Conservation (phyloP, 1,140 invertebrate species). For the Thereuonema tuberculata region DNA sequence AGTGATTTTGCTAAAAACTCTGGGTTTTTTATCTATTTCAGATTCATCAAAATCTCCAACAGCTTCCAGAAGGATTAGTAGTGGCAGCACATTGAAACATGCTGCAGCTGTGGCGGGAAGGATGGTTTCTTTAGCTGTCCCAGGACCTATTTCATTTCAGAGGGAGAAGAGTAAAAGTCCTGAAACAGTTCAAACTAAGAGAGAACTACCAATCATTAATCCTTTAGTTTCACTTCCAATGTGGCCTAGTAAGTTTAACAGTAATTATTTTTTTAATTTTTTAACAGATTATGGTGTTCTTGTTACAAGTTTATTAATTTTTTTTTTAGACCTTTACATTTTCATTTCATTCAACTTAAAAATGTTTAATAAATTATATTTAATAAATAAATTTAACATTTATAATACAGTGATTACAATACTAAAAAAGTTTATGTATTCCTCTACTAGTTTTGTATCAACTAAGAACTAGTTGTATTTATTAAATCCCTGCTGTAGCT, state of each 20-base stretch:
- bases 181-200: constrained; percentile 36
- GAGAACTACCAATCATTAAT: constrained; percentile 77
- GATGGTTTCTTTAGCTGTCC: constrained; percentile 8
- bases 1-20: too few relatives aligned
- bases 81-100: constrained; percentile 23
- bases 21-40: too few relatives aligned
- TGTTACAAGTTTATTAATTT: not conserved
- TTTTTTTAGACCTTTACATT: too few relatives aligned
- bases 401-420: too few relatives aligned
- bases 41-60: constrained; percentile 18
- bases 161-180: constrained; percentile 13
- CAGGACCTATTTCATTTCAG: not conserved
- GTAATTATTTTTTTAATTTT: not conserved
- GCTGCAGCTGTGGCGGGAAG: constrained; percentile 4
- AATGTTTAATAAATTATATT: too few relatives aligned
- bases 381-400: too few relatives aligned
- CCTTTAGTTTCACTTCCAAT: constrained; percentile 66
- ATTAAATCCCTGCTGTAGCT: too few relatives aligned
- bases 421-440: too few relatives aligned
- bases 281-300: not conserved
- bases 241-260: constrained; percentile 59
- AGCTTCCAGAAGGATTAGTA: constrained; percentile 24
- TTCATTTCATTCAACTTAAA: too few relatives aligned
- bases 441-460: too few relatives aligned
- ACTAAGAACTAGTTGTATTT: too few relatives aligned